Evolutionary conservation across 2,797 vertebrate genomes (phyloP).

Genomic region (Tragopan temminckii): DNA sequence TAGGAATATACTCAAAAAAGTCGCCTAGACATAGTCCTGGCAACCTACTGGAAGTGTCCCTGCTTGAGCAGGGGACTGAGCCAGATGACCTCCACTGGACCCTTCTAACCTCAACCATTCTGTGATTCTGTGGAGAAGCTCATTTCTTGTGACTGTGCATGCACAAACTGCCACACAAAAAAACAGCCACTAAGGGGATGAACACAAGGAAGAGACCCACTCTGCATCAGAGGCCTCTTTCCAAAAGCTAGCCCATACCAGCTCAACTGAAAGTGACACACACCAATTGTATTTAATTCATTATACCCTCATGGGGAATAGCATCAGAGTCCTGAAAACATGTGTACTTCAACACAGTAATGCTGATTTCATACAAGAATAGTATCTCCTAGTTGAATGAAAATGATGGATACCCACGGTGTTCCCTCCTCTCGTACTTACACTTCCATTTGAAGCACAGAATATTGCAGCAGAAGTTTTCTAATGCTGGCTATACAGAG

Average conservation of each 20-base stretch:
- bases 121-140: neutral
- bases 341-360: neutral
- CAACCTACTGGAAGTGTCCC: neutral
- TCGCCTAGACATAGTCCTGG: neutral
- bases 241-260: neutral
- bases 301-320: neutral
- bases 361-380: neutral
- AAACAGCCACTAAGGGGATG: accelerated
- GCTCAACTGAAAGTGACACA: neutral
- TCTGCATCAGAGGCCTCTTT: neutral
- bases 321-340: constrained; percentile 1
- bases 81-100: neutral
- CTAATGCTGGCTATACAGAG: neutral
- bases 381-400: neutral
- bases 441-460: neutral
- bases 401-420: neutral
- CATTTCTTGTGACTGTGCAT: neutral
- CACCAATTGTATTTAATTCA: neutral
- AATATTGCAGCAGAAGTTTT: constrained; percentile 5
- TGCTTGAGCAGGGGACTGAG: neutral
- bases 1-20: neutral
- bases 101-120: neutral
- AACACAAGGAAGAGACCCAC: neutral
- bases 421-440: neutral
- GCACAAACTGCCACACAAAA: neutral